These are phyloP conservation scores for Chaetorhynchus papuensis DNA, from an alignment of 2,113 vertebrate species.

Conservation along the genomic window DNA sequence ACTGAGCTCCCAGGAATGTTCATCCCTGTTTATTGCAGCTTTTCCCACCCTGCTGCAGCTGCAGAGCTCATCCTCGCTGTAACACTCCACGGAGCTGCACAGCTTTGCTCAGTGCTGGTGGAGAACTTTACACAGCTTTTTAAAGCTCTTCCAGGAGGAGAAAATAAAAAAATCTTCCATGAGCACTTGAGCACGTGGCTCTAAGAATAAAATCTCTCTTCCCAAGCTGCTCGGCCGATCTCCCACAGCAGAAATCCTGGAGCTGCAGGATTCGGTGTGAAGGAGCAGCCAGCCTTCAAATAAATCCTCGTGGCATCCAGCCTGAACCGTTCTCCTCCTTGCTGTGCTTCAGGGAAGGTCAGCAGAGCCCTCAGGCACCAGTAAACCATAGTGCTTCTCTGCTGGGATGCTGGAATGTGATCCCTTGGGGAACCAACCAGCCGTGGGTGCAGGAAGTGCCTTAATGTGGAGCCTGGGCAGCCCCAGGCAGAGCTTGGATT, in stretches of 20 bases:
- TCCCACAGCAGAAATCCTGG: neutral
- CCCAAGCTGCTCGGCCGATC: neutral
- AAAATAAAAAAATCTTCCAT: neutral
- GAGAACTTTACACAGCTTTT: neutral
- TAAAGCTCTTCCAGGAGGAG: neutral
- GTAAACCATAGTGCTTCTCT: neutral
- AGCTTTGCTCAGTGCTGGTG: neutral
- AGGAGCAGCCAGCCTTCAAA: neutral
- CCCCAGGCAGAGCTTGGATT: neutral
- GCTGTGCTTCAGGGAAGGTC: neutral
- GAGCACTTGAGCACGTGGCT: accelerated
- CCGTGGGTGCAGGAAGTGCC: neutral
- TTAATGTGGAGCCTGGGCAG: neutral
- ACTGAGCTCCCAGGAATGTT: neutral
- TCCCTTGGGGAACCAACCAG: neutral
- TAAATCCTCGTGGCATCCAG: neutral
- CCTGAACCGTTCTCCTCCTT: neutral
- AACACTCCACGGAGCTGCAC: neutral
- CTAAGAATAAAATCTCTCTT: neutral
- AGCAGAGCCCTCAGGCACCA: neutral
- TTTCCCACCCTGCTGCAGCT: neutral
- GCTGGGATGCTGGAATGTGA: neutral
- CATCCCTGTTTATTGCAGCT: neutral
- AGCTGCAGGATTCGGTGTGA: neutral
- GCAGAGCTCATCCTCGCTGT: neutral